A percentile compares a stretch with the other conserved stretches of the same genome.
phyloP scores from a whole-genome alignment of 1,140 invertebrate species.

The Ceratoteleas bidentatus region DNA sequence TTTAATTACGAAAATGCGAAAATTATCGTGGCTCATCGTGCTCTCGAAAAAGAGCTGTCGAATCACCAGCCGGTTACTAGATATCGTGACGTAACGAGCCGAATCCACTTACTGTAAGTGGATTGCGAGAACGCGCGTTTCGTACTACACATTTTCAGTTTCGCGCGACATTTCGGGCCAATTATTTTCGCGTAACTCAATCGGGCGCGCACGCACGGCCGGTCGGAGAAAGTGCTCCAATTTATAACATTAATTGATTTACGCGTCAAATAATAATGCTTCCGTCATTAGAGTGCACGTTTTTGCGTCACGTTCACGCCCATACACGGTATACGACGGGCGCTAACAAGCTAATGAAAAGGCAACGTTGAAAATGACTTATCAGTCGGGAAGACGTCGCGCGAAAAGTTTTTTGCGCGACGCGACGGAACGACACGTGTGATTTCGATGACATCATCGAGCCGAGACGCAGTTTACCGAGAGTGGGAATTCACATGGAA shows the following conservation, averaged over 20 bases:
- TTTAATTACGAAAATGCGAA: slow-evolving; percentile 41
- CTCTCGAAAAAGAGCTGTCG: no score
- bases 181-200: slow-evolving; percentile 70
- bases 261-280: slow-evolving; percentile 45
- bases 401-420: neutral
- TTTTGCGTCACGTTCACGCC: slow-evolving; percentile 23
- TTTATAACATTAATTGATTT: slow-evolving; percentile 72
- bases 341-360: slow-evolving; percentile 32
- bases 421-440: neutral
- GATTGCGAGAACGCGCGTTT: no score
- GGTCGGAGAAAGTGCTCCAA: slow-evolving; percentile 36
- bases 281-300: slow-evolving; percentile 19
- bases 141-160: no score
- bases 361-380: slow-evolving; percentile 27
- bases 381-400: neutral
- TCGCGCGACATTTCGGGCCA: slow-evolving; percentile 59
- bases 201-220: slow-evolving; percentile 34
- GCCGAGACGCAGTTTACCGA: no score
- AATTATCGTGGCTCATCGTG: slow-evolving; percentile 24
- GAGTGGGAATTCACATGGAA: no score
- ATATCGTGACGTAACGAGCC: no score
- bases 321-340: neutral
- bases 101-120: no score
- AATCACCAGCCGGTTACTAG: no score
- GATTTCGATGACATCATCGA: no score